Evolutionary conservation across 53 echinoderm and acorn worm species (phyloP), one percentile per base, ranked within the genome.

Genomic region (Mesocentrotus franciscanus): DNA sequence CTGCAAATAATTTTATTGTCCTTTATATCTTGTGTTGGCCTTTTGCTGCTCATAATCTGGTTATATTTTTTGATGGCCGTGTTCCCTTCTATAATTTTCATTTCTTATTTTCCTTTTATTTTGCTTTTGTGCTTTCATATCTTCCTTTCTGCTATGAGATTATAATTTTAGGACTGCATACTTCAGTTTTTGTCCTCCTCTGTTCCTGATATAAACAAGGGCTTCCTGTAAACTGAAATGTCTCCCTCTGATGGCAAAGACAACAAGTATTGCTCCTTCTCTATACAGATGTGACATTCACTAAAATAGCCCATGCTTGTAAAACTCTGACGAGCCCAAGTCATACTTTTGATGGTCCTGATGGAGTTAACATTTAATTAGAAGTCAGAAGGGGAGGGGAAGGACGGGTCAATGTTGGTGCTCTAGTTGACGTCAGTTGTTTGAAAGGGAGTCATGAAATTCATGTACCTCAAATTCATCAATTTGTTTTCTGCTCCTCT

Each of bases 211-310:
- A 72, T 72, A 72, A 62, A 26, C 18, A 20, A 68, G 24, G 68
- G 24, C 30, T 29, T 76, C 33, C 42, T 22, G 22, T 49, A 29
- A 84, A 84, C 20, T 49, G 55, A 42, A 39, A 84, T 84, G 84
- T 84, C 84, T 84, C 84, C 84, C 39, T 84, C 84, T 84, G 6
- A 10, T 39, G 84, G 84, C 84, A 84, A 84, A 84, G 18, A 20
- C 9, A 42, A 42, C 55, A 49, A 9, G 49, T 13, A n/a, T 42
- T 55, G 22, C 49, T 22, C 24, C 16, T 39, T 55, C 12, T 6
- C 7, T 16, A 16, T 84, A 24, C 16, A 2, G 15, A 49, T 55
- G 22, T 84, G 26, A 24, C 49, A 24, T 84, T 84, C 39, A 42
- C 84, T 17, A 84, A 55, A 42, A 15, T 84, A 7, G 0, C 24